Conservation (phyloP, 1,140 invertebrate species). For the Centruroides sculpturatus region DNA sequence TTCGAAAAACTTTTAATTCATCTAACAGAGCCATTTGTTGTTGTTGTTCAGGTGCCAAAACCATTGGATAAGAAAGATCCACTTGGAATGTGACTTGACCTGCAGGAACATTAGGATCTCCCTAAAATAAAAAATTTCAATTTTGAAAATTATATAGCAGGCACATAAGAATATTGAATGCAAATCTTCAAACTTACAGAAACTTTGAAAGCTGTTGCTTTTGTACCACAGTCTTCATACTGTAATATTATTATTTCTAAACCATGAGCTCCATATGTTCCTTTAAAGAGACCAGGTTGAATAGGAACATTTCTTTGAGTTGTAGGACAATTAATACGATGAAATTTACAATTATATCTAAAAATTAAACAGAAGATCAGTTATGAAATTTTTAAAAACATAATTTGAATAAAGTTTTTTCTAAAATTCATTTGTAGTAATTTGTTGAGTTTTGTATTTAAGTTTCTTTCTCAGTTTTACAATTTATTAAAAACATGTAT, state of each 20-base stretch:
- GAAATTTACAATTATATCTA: too few relatives aligned
- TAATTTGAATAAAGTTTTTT: too few relatives aligned
- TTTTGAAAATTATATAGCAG: too few relatives aligned
- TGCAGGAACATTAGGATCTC: constrained; percentile 26
- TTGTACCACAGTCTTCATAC: constrained; percentile 11
- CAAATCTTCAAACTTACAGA: constrained; percentile 5
- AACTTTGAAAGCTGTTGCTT: constrained; percentile 14
- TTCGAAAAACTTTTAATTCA: constrained; percentile 11
- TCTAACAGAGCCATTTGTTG: constrained; percentile 7
- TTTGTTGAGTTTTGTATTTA: too few relatives aligned
- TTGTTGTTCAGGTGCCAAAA: constrained; percentile 20
- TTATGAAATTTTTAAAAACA: too few relatives aligned
- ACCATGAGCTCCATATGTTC: constrained; percentile 20
- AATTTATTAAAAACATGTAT: too few relatives aligned
- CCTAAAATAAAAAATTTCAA: constrained; percentile 17
- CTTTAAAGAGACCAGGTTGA: constrained; percentile 20
- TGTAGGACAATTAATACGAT: not conserved
- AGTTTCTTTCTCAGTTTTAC: too few relatives aligned
- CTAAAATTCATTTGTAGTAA: too few relatives aligned
- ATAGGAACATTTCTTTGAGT: constrained; percentile 11
- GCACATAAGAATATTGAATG: too few relatives aligned
- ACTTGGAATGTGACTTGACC: constrained; percentile 21
- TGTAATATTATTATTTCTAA: constrained; percentile 16
- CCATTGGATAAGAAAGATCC: constrained; percentile 20
- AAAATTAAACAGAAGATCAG: too few relatives aligned